Conservation (phyloP, 2,797 vertebrate genomes). For the Cyprinella venusta region DNA sequence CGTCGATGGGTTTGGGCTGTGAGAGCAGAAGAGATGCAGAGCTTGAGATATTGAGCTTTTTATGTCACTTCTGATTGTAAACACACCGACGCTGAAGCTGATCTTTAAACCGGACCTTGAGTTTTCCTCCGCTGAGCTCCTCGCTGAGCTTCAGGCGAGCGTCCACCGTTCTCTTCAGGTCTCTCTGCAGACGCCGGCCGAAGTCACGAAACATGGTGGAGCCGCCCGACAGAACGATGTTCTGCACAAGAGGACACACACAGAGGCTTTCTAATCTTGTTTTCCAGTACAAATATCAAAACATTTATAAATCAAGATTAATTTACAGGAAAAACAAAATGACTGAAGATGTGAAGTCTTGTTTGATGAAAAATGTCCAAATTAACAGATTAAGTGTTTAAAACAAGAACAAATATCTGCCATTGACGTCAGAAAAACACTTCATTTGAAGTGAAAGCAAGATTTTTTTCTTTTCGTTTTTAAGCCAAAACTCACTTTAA, state of each 20-base stretch:
- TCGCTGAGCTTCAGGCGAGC: conserved; percentile 95
- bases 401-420: neutral
- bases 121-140: conserved; percentile 94
- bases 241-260: conserved; percentile 73
- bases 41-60: neutral
- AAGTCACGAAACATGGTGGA: conserved; percentile 99
- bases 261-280: neutral
- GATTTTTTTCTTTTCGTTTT: neutral
- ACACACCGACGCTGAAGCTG: neutral
- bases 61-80: neutral
- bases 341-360: too few species aligned
- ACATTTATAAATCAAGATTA: neutral
- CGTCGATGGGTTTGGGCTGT: conserved; percentile 97
- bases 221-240: conserved; percentile 96
- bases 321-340: neutral
- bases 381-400: neutral
- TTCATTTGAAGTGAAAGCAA: too few species aligned
- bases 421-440: neutral
- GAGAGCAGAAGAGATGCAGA: conserved; percentile 38
- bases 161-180: conserved; percentile 96
- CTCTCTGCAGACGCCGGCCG: conserved; percentile 93
- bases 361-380: too few species aligned
- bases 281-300: neutral
- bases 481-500: neutral
- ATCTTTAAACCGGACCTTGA: conserved; percentile 82